Evolutionary conservation across 2,888 invertebrate species (phyloP).

Genomic region (Amiota mariae): DNA sequence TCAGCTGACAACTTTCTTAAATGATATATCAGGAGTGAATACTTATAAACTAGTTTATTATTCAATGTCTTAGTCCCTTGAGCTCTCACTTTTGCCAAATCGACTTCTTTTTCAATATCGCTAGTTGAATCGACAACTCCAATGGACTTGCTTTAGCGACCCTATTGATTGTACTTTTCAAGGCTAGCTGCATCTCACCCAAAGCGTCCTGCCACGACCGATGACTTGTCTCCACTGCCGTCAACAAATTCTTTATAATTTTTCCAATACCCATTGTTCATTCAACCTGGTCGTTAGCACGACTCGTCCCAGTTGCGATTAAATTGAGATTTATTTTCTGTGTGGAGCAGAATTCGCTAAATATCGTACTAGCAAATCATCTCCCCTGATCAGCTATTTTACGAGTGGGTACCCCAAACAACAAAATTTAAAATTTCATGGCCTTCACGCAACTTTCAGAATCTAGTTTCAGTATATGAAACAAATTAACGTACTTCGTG

Average conservation of each 20-base stretch:
- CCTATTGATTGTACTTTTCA: too few relatives aligned
- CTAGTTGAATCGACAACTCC: conserved; percentile 23
- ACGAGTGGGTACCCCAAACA: conserved; percentile 11
- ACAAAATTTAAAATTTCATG: not conserved
- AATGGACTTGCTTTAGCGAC: too few relatives aligned
- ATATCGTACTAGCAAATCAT: not conserved
- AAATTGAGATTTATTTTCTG: conserved; percentile 10
- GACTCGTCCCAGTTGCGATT: conserved; percentile 15
- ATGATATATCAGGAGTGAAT: too few relatives aligned
- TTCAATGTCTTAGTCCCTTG: conserved; percentile 29
- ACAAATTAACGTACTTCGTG: conserved; percentile 13
- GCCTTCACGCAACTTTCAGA: conserved; percentile 15
- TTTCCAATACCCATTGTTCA: conserved; percentile 13
- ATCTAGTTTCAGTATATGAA: not conserved
- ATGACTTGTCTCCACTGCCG: too few relatives aligned
- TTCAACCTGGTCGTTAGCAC: conserved; percentile 22
- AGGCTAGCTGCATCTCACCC: too few relatives aligned
- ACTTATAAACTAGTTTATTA: too few relatives aligned
- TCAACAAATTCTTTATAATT: too few relatives aligned
- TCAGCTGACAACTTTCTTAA: too few relatives aligned
- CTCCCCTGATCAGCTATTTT: not conserved
- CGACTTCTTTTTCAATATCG: conserved; percentile 14
- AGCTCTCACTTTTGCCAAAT: conserved; percentile 30
- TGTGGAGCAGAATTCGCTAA: not conserved
- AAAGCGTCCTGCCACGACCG: too few relatives aligned